Base-by-base conservation (phyloP, 1,140 invertebrate species). In the Nasonia vitripennis region DNA sequence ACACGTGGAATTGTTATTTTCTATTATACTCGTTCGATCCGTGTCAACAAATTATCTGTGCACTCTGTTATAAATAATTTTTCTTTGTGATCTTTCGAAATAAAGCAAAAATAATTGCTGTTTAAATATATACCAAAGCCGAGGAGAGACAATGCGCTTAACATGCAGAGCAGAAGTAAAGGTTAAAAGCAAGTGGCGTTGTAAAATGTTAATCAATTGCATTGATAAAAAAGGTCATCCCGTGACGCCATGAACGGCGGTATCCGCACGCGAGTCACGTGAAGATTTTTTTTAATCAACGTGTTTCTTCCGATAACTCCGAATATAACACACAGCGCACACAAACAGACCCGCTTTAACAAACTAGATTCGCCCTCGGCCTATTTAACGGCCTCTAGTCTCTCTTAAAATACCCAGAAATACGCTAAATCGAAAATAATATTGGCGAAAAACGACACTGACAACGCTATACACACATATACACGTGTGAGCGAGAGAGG, bases 201-300 rank as follows among this genome's bases (percentile, higher is more conserved):
- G 31, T 37, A 45, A 45, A 75, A 75, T 41, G 73, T 45, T 75
- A 75, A 41, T 75, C 73, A n/a, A 34, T 41, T 45, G 73, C 37
- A 45, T 75, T 75, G 73, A 75, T 45, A 34, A 45, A 45, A 62
- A 75, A 17, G 73, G 37, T 45, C 73, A 41, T 45, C 20, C 20
- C 34, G 37, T 45, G 73, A 75, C 14, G 27, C 71, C 48, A 41
- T 37, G 14, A 74, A 37, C 6, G 6, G 6, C 10, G 1, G 2
- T 12, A 17, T 5, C 48, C 12, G 27, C 34, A 17, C 31, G 5
- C 71, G 31, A 27, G n/a, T 48, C 41, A 2, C n/a, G 75, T 55
- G 75, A 78, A n/a, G 9, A 78, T 78, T 27, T 27, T 78, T 78
- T 45, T 45, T 75, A 74, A 74, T 75, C 31, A 70, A 70, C 67